Evolutionary conservation across 2,888 invertebrate species (phyloP), one percentile per base, ranked within the genome.

Genomic region (Apamea monoglypha): DNA sequence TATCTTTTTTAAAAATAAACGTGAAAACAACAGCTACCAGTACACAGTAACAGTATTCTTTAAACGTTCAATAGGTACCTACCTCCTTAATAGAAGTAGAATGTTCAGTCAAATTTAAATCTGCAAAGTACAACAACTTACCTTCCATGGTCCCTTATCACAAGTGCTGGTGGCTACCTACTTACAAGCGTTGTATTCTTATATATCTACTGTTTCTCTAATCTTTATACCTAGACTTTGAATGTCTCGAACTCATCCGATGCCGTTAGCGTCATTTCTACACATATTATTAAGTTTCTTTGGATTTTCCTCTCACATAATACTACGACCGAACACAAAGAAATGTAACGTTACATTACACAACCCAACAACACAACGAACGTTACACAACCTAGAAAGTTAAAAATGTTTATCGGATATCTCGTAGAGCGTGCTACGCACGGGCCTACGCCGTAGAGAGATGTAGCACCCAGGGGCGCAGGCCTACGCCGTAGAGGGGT

Each of bases 371-470:
- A n/a, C n/a, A 40, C 18, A 61, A 69, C 25, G 6, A 29, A 69
- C 16, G 6, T 16, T 53, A 32, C 50, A 16, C 16, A 36, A 36
- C 72, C 21, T 16, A 72, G 4, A 29, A 50, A 50, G 21, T 29
- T 53, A 1, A 53, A 53, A 18, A 29, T 73, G 59, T 32, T n/a
- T 32, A n/a, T 25, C 14, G 29, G 2, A 25, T 53, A 29, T 44
- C 64, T 74, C 56, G 50, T 67, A 67, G 76, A 50, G 25, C 18
- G 56, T 66, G 82, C 82, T 80, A 80, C 82, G 59, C n/a, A 21
- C 1, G 4, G 21, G 75, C 40, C 80, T 75, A 82, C 80, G 56
- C 32, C 66, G 81, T 79, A 81, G 81, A 72, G 63, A 16, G 71
- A 7, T 32, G 64, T 82, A 56, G 82, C 81, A 56, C 3, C 21